phyloP scores from a whole-genome alignment of 2,113 vertebrate species.

The Redunca redunca region DNA sequence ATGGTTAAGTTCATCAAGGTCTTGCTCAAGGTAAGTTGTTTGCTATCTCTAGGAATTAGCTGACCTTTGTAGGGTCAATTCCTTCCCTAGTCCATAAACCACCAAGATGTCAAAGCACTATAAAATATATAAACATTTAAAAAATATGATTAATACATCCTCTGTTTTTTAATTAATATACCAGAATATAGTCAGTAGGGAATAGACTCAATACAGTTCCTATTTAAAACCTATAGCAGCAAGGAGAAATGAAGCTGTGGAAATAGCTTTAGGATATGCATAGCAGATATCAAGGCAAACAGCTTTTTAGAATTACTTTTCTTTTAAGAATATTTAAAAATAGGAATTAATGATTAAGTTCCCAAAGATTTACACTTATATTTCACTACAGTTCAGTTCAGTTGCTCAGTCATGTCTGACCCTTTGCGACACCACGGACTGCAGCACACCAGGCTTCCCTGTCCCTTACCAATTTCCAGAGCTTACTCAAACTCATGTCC shows the following conservation, averaged over 20 bases:
- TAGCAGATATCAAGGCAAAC: neutral
- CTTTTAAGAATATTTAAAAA: neutral
- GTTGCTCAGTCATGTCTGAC: neutral
- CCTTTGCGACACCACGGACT: rapidly evolving
- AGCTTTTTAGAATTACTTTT: neutral
- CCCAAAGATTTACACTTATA: neutral
- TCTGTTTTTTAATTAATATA: neutral
- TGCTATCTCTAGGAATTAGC: neutral
- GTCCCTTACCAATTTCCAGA: neutral
- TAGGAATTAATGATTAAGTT: neutral
- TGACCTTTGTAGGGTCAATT: neutral
- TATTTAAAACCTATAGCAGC: neutral
- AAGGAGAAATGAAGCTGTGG: neutral
- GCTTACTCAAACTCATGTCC: neutral
- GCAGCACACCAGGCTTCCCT: rapidly evolving
- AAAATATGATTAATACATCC: neutral
- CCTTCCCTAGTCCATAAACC: neutral
- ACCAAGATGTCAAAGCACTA: neutral
- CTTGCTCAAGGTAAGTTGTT: neutral
- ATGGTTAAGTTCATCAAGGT: neutral
- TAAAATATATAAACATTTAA: neutral
- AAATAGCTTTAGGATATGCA: neutral
- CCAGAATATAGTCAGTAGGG: neutral
- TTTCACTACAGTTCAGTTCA: neutral
- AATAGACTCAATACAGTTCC: neutral